Evolutionary conservation across 2,797 vertebrate genomes (phyloP), one percentile per base, ranked within the genome.

Genomic region (Mionectes olivaceus): DNA sequence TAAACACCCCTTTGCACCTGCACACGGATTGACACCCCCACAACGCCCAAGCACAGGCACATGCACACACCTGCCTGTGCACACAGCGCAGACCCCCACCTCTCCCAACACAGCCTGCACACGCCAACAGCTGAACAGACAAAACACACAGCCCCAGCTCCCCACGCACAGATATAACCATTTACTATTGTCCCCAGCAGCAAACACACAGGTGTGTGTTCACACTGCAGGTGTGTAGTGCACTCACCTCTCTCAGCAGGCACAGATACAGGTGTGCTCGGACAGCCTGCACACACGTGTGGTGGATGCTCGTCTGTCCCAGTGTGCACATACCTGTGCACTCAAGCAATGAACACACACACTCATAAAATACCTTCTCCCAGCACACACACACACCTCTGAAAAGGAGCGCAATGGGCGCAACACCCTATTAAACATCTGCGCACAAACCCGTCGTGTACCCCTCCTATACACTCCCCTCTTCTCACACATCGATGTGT

Each of bases 101-200:
- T 19, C 13, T 67, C 32, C 60, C 35, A 7, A 13, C 2, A 7
- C 47, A 39, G 32, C 18, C 0, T 10, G 18, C 75, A 22, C 49
- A 28, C 39, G 13, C 57, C 57, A 65, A 24, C 56, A 65, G 39
- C 14, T 37, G 30, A 81, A 32, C 33, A 44, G 64, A 80, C 3
- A 5, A 46, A 77, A 69, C 0, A 1, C 43, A 41, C 52, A 9
- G 55, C 1, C 39, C 7, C 53, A 49, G 63, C 22, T 67, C 10
- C 43, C 6, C 2, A 3, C 0, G 0, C 7, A 32, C 10, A 3
- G 13, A 25, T 1, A 4, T 0, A 55, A 15, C 5, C 22, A 41
- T 19, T 73, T 59, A 32, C 3, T 30, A 13, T 13, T 61, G 35
- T 27, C 33, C 52, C 17, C 19, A 59, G 9, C 6, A 35, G 33